These are phyloP conservation scores for Stenichneumon culpator DNA, from an alignment of 2,888 invertebrate genomes.

Conservation along the genomic window DNA sequence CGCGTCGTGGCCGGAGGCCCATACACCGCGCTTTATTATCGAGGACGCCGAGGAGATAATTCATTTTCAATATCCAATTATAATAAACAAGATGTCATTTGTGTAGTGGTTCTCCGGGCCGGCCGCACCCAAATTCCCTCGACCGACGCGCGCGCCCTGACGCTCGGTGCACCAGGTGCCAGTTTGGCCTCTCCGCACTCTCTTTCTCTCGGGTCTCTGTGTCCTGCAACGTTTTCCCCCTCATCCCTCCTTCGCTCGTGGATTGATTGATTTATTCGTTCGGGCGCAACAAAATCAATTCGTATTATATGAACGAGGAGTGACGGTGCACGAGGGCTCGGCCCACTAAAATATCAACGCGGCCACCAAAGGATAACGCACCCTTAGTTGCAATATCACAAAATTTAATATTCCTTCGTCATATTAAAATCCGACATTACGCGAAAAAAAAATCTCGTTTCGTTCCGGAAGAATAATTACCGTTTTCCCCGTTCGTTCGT, in stretches of 20 bases:
- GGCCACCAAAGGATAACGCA: not conserved
- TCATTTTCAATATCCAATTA: conserved; percentile 72
- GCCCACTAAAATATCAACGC: not conserved
- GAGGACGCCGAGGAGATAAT: conserved; percentile 64
- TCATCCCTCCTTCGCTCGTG: not conserved
- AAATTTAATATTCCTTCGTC: conserved; percentile 12
- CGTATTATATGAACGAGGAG: conserved; percentile 45
- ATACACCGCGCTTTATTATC: conserved; percentile 48
- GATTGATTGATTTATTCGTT: conserved; percentile 52
- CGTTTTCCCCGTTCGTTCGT: not conserved
- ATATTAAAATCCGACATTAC: not conserved
- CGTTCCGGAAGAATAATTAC: conserved; percentile 22
- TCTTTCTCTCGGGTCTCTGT: conserved; percentile 1
- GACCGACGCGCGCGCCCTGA: conserved; percentile 23
- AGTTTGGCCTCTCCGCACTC: conserved; percentile 4
- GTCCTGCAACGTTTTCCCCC: conserved; percentile 27
- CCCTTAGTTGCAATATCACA: conserved; percentile 8
- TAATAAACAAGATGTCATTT: conserved; percentile 75
- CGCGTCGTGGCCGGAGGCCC: conserved; percentile 6
- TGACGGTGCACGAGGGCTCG: conserved; percentile 33
- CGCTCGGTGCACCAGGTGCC: conserved; percentile 43
- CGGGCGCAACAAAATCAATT: conserved; percentile 51
- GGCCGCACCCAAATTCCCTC: conserved; percentile 71
- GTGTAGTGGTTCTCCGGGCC: conserved; percentile 56
- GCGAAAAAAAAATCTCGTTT: conserved; percentile 25